phyloP scores from a whole-genome alignment of 2,113 vertebrate species.

The Salvelinus alpinus region DNA sequence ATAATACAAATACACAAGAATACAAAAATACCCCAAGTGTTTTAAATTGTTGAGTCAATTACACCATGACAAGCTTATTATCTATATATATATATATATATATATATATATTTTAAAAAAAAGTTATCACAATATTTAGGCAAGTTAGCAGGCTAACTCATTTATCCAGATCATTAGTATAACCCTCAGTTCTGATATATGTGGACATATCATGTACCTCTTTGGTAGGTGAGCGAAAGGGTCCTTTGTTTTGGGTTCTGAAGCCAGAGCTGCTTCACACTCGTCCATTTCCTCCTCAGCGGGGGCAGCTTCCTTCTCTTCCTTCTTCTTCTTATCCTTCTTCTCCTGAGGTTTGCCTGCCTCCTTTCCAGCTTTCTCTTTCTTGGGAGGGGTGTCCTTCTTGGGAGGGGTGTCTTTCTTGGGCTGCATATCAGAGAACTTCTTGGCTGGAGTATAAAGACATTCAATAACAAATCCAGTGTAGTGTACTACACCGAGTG shows the following conservation, averaged over 20 bases:
- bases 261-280: constrained; percentile 83
- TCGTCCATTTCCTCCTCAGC: constrained; percentile 84
- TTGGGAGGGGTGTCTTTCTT: constrained; percentile 82
- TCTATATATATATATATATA: too few species aligned
- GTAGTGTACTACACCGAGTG: too few species aligned
- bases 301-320: constrained; percentile 78
- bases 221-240: constrained; percentile 87
- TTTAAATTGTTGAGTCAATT: too few species aligned
- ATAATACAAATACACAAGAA: too few species aligned
- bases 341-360: constrained; percentile 77
- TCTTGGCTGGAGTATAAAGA: constrained; percentile 76
- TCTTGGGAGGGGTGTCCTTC: constrained; percentile 82
- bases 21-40: too few species aligned
- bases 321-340: constrained; percentile 71
- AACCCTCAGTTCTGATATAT: too few species aligned
- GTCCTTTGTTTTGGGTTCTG: constrained; percentile 89
- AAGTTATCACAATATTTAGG: too few species aligned
- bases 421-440: constrained; percentile 88
- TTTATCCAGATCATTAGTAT: too few species aligned
- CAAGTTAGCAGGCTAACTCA: too few species aligned
- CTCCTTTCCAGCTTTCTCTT: constrained; percentile 85
- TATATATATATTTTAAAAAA: too few species aligned
- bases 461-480: background rate
- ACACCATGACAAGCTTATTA: too few species aligned
- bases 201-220: constrained; percentile 69